A percentile compares a stretch with the other conserved stretches of the same genome.
Conservation (phyloP, 2,888 invertebrate species). For the Temnothorax unifasciatus region DNA sequence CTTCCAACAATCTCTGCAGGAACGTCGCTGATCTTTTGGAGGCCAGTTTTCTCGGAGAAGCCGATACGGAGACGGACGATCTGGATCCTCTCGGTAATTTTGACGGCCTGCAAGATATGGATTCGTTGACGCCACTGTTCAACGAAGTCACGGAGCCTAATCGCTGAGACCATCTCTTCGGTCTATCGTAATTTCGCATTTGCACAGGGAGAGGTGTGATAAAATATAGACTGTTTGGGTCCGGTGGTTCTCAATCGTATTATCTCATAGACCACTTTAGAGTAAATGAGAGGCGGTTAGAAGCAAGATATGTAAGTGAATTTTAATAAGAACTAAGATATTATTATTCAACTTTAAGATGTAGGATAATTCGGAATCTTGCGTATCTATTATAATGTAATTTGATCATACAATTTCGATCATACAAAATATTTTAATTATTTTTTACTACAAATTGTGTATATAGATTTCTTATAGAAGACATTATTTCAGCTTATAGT, state of each 20-base stretch:
- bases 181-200: conserved; percentile 40
- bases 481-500: conserved; percentile 48
- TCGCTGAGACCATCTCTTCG: conserved; percentile 73
- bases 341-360: conserved; percentile 55
- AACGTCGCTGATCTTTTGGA: conserved; percentile 83
- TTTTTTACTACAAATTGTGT: conserved; percentile 51
- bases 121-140: conserved; percentile 84
- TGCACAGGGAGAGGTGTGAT: conserved; percentile 39
- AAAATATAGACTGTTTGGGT: conserved; percentile 35
- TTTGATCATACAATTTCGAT: conserved; percentile 16
- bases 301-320: conserved; percentile 42
- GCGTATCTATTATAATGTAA: conserved; percentile 21
- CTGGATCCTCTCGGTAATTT: conserved; percentile 83
- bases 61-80: conserved; percentile 81
- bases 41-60: conserved; percentile 80
- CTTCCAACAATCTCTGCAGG: conserved; percentile 79
- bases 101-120: conserved; percentile 84
- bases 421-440: conserved; percentile 42
- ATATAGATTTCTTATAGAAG: conserved; percentile 37
- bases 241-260: conserved; percentile 51
- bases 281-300: conserved; percentile 22
- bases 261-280: conserved; percentile 52
- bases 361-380: conserved; percentile 33
- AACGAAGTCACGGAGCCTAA: conserved; percentile 84
- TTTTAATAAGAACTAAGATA: conserved; percentile 50